Percentiles rank a stretch among this genome's conserved stretches.
phyloP scores from a whole-genome alignment of 2,113 vertebrate species.

The Malurus alboscapulatus region DNA sequence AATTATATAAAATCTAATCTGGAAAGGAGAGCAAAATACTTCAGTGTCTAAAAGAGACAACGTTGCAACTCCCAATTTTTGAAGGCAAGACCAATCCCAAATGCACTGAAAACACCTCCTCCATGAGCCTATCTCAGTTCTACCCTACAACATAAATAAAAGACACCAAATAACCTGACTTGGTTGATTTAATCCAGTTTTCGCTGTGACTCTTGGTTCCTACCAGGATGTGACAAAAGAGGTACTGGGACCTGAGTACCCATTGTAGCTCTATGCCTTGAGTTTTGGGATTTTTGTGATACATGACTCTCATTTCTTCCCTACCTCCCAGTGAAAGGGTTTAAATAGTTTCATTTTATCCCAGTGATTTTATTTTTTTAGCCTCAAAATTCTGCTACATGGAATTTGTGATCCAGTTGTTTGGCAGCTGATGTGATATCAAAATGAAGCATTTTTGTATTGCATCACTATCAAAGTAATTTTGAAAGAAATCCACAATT shows the following conservation, averaged over 20 bases:
- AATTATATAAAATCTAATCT: background rate
- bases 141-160: background rate
- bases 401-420: background rate
- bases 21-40: background rate
- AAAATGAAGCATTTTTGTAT: background rate
- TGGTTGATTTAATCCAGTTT: background rate
- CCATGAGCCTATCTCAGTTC: background rate
- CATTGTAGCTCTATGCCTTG: background rate
- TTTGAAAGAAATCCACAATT: background rate
- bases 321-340: background rate
- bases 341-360: background rate
- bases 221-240: background rate
- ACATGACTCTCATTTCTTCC: background rate
- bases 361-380: background rate
- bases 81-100: background rate
- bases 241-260: accelerated
- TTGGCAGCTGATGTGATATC: background rate
- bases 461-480: background rate
- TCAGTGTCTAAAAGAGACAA: background rate
- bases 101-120: background rate
- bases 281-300: background rate
- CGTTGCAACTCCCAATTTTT: background rate
- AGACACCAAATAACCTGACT: background rate
- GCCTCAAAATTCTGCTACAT: background rate
- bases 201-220: background rate